Evolutionary conservation across 2,797 vertebrate genomes (phyloP).

Genomic region (Chaetophractus vellerosus): DNA sequence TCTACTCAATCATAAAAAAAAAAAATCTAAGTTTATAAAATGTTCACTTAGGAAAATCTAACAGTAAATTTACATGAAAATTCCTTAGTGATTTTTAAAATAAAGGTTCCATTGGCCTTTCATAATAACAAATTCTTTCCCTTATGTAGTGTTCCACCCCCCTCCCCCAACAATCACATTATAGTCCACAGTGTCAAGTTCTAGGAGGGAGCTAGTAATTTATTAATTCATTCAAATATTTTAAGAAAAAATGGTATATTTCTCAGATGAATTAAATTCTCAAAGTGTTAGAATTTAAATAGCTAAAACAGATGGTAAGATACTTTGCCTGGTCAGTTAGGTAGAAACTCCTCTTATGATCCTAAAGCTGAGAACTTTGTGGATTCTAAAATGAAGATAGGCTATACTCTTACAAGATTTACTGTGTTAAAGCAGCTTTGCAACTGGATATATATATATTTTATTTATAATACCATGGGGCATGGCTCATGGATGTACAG

Average conservation of each 20-base stretch:
- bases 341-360: not conserved
- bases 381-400: not conserved
- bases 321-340: not conserved
- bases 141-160: not conserved
- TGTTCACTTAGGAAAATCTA: not conserved
- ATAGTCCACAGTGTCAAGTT: not conserved
- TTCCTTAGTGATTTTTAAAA: not conserved
- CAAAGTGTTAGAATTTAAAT: constrained; percentile 41
- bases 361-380: not conserved
- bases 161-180: not conserved
- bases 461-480: not conserved
- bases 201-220: not conserved
- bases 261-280: constrained; percentile 58
- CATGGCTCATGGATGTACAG: not conserved
- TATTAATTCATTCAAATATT: constrained; percentile 35
- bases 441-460: not conserved
- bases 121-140: not conserved
- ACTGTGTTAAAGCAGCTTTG: not conserved
- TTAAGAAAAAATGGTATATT: not conserved
- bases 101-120: not conserved
- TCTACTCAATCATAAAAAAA: not conserved
- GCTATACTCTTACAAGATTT: not conserved
- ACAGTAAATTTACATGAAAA: not conserved
- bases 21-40: not conserved
- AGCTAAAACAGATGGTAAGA: not conserved